Percentiles rank a stretch among this genome's conserved stretches.
Conservation (phyloP, 2,113 vertebrate genomes). For the Trochalopteron elliotii region DNA sequence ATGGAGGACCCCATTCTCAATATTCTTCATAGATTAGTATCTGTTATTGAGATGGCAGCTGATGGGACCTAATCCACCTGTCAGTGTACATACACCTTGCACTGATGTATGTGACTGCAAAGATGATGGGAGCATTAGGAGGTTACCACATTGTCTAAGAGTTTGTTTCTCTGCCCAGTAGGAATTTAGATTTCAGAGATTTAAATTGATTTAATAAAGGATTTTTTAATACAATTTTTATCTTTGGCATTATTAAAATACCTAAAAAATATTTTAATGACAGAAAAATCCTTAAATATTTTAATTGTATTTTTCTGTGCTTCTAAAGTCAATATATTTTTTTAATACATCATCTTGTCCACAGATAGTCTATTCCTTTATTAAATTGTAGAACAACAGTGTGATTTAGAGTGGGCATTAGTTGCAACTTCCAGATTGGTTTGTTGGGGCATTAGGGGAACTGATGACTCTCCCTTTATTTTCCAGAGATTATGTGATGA, state of each 20-base stretch:
- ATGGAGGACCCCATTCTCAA: neutral
- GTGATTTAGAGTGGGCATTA: neutral
- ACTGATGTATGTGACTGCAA: slow-evolving; percentile 2
- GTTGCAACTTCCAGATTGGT: neutral
- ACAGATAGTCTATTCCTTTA: neutral
- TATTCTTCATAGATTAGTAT: neutral
- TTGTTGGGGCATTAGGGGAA: neutral
- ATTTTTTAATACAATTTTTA: neutral
- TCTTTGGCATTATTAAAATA: neutral
- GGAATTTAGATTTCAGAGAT: neutral
- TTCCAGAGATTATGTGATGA: neutral
- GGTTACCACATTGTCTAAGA: neutral
- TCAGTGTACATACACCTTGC: neutral
- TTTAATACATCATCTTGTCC: neutral
- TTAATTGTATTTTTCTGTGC: neutral
- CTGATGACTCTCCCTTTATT: neutral
- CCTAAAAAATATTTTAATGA: neutral
- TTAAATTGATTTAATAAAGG: neutral
- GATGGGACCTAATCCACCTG: slow-evolving; percentile 29
- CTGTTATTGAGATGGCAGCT: neutral
- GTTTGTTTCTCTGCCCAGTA: neutral
- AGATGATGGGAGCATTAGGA: neutral
- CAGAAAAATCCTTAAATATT: neutral
- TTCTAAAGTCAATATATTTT: neutral
- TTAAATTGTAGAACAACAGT: neutral